phyloP scores from a whole-genome alignment of 2,113 vertebrate genomes.

The Microcebus ravelobensis region DNA sequence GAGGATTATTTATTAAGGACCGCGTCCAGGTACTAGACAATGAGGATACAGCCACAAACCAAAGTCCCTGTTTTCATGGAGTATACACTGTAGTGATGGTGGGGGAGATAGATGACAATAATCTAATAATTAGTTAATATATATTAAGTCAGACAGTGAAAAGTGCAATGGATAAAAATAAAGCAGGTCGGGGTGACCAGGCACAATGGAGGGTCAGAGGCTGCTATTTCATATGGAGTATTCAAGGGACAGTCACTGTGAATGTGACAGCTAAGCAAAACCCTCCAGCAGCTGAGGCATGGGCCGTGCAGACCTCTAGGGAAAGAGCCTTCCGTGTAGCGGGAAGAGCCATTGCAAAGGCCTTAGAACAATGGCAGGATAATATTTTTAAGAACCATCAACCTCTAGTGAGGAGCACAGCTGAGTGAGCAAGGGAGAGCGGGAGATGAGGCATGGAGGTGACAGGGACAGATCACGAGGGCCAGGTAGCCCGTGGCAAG shows the following conservation, averaged over 20 bases:
- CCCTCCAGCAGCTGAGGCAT: not conserved
- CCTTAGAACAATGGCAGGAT: not conserved
- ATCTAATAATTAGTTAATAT: not conserved
- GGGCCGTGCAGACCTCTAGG: not conserved
- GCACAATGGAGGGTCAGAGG: not conserved
- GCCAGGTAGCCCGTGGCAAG: fast-evolving
- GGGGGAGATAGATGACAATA: not conserved
- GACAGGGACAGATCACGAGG: not conserved
- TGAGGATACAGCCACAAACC: not conserved
- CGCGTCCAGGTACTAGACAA: not conserved
- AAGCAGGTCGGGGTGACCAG: not conserved
- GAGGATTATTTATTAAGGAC: not conserved
- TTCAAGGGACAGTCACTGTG: not conserved
- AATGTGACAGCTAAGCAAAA: not conserved
- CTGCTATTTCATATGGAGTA: not conserved
- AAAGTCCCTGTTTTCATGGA: not conserved
- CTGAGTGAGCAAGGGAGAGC: not conserved
- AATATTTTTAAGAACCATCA: not conserved
- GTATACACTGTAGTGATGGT: fast-evolving
- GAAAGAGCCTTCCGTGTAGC: not conserved
- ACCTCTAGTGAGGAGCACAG: not conserved
- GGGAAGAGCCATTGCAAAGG: not conserved
- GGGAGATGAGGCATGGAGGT: fast-evolving
- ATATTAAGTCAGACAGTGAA: not conserved
- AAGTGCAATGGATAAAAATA: not conserved